Evolutionary conservation across 2,797 vertebrate species (phyloP).

Genomic region (Phylloscopus collybita): DNA sequence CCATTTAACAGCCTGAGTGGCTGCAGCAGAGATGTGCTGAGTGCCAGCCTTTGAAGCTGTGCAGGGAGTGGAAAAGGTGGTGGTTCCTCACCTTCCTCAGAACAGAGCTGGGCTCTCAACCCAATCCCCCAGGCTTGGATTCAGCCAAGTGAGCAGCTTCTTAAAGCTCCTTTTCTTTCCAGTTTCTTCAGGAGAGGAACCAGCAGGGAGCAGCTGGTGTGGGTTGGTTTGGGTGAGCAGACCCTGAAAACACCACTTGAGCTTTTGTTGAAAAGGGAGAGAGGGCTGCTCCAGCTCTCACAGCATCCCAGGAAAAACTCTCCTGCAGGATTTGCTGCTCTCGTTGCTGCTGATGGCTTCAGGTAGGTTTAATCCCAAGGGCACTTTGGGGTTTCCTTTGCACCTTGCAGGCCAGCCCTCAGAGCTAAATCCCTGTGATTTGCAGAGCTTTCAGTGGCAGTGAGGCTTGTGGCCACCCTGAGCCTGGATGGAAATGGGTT

Average conservation of each 20-base stretch:
- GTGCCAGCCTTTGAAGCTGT: not conserved
- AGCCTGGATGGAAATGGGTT: not conserved
- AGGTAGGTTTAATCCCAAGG: not conserved
- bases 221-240: not conserved
- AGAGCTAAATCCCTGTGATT: not conserved
- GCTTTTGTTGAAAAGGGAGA: not conserved
- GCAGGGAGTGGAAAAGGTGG: not conserved
- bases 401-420: not conserved
- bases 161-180: not conserved
- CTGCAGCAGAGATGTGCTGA: not conserved
- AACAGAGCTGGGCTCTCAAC: not conserved
- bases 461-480: not conserved
- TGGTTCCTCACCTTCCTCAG: not conserved
- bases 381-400: not conserved
- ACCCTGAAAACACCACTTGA: not conserved
- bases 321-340: not conserved
- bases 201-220: fast-evolving
- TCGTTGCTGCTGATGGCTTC: not conserved
- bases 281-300: not conserved
- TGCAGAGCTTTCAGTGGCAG: not conserved
- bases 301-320: not conserved
- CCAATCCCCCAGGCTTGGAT: not conserved
- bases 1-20: not conserved
- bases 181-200: not conserved
- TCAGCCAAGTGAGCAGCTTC: not conserved